Evolutionary conservation across 1,140 invertebrate genomes (phyloP), one percentile per base, ranked within the genome.

Genomic region (Liolophura sinensis): DNA sequence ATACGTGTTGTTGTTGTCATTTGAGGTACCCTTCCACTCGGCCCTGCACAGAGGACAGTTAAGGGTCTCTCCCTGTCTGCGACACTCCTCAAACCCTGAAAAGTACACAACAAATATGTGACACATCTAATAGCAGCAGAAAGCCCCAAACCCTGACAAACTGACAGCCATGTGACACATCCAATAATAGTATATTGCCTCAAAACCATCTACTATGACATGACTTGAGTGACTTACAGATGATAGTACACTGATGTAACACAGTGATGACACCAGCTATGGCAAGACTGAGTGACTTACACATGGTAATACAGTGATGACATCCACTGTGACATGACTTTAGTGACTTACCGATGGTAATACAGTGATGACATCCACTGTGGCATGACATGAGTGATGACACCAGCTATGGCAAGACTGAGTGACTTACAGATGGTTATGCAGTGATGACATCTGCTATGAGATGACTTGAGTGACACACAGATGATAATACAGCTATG

Each of bases 391-490:
- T 40, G 3, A n/a, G n/a, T n/a, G n/a, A n/a, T n/a, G n/a, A n/a
- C n/a, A n/a, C n/a, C n/a, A n/a, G n/a, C n/a, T n/a, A n/a, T n/a
- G n/a, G n/a, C n/a, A n/a, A n/a, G n/a, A n/a, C n/a, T n/a, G 9
- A 3, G 3, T 3, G n/a, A 40, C 84, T 76, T 79, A 85, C 86
- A 87, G 24, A 86, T 80, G 46, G 84, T 78, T 60, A 87, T 86
- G 71, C 86, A 87, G 65, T 86, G 85, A 62, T 85, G 84, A 71
- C n/a, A n/a, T n/a, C n/a, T n/a, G n/a, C n/a, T n/a, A n/a, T n/a
- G n/a, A 18, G 15, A 56, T 12, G 25, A 47, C 5, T 51, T 5
- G 15, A 61, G 27, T 22, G 24, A 51, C 27, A 18, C 15, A 51
- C 14, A 65, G 18, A 50, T 22, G 15, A 40, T 18, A n/a, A 46